Evolutionary conservation across 2,888 invertebrate species (phyloP).

Genomic region (Zootermopsis nevadensis): DNA sequence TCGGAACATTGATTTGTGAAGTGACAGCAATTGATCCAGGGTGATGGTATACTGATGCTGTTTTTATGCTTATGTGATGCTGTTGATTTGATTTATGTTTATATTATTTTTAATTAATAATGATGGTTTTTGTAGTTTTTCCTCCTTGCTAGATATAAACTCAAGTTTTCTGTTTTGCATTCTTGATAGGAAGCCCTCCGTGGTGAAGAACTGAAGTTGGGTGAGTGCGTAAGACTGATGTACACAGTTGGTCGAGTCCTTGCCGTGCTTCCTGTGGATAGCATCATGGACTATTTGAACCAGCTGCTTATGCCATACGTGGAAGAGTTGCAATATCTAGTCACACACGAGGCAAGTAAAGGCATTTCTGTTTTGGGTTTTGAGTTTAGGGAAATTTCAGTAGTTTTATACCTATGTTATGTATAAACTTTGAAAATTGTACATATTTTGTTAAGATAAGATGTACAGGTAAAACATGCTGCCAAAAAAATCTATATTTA

Average conservation of each 20-base stretch:
- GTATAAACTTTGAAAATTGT: too few relatives aligned
- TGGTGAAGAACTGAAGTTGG: slow-evolving; percentile 70
- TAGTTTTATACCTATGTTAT: too few relatives aligned
- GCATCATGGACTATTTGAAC: slow-evolving; percentile 77
- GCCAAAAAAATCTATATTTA: too few relatives aligned
- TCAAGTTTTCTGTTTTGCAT: slow-evolving; percentile 38
- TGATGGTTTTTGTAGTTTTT: neutral
- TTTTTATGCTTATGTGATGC: too few relatives aligned
- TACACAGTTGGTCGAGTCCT: slow-evolving; percentile 79
- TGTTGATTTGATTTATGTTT: too few relatives aligned
- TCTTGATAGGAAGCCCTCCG: slow-evolving; percentile 66
- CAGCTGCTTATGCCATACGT: slow-evolving; percentile 75
- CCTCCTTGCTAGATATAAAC: neutral
- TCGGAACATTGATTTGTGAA: too few relatives aligned
- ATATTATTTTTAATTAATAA: neutral
- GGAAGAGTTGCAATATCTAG: slow-evolving; percentile 70
- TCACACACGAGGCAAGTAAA: slow-evolving; percentile 64
- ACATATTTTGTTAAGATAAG: too few relatives aligned
- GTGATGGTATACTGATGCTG: too few relatives aligned
- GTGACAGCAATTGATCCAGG: too few relatives aligned
- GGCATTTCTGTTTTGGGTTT: too few relatives aligned
- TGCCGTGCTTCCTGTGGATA: slow-evolving; percentile 72
- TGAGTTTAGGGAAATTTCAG: too few relatives aligned
- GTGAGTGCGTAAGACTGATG: slow-evolving; percentile 80
- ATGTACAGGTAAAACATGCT: too few relatives aligned